phyloP scores from a whole-genome alignment of 2,113 vertebrate species.

The Meriones unguiculatus region DNA sequence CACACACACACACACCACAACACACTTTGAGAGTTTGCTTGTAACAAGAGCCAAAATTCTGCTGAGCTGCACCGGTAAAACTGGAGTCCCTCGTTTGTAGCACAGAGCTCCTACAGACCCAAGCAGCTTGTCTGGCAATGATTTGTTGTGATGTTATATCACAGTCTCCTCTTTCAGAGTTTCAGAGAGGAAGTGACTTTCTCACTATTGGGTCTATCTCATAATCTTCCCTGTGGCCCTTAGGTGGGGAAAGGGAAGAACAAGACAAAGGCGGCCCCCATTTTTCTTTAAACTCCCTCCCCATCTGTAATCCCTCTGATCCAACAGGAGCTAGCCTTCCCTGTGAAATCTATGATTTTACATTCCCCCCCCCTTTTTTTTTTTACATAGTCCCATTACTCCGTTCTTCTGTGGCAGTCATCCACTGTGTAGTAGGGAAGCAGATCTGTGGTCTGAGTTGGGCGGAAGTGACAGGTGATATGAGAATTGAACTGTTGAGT shows the following conservation, averaged over 20 bases:
- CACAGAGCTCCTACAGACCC: neutral
- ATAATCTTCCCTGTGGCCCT: neutral
- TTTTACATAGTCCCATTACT: neutral
- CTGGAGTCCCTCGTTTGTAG: neutral
- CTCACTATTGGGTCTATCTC: neutral
- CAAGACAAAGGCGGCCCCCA: neutral
- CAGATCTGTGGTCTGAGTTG: neutral
- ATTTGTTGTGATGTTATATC: neutral
- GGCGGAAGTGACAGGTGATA: neutral
- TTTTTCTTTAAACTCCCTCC: neutral
- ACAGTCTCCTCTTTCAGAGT: neutral
- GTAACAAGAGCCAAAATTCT: neutral
- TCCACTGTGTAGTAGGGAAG: neutral
- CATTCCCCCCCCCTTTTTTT: neutral
- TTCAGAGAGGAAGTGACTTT: neutral
- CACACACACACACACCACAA: neutral
- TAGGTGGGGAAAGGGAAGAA: neutral
- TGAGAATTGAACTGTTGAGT: neutral
- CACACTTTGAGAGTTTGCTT: neutral
- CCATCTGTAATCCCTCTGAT: neutral
- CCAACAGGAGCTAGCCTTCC: neutral
- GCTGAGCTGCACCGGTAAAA: neutral
- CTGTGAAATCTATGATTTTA: neutral
- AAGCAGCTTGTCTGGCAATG: neutral
- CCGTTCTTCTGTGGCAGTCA: neutral